Conservation (phyloP, 2,113 vertebrate genomes). For the Crotalus helleri region DNA sequence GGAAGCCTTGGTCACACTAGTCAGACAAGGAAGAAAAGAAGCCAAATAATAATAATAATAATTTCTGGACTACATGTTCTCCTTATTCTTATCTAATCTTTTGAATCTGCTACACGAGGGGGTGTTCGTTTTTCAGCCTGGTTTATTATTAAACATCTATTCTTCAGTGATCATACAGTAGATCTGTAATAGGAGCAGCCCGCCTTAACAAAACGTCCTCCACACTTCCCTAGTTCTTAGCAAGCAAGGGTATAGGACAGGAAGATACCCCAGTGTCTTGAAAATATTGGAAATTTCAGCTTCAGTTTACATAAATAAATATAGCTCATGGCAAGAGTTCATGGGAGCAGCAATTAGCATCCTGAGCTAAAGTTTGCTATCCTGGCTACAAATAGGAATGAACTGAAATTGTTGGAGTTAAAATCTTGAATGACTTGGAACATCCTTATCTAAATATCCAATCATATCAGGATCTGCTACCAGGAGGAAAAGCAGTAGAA, state of each 20-base stretch:
- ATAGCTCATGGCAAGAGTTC: not conserved
- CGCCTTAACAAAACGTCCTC: not conserved
- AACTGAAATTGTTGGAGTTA: not conserved
- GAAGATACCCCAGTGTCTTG: not conserved
- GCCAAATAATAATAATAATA: no score
- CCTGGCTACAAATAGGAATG: not conserved
- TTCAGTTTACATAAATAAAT: not conserved
- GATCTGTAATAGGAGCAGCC: not conserved
- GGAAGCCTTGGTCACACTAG: not conserved
- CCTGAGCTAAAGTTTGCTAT: not conserved
- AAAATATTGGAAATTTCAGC: not conserved
- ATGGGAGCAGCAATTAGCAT: not conserved
- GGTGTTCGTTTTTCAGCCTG: not conserved
- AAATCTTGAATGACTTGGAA: not conserved
- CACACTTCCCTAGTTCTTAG: not conserved
- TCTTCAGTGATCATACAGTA: not conserved
- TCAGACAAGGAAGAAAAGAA: not conserved
- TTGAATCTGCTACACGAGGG: not conserved
- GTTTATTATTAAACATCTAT: not conserved
- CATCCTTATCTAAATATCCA: not conserved
- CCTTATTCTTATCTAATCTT: not conserved
- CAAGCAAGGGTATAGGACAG: not conserved
- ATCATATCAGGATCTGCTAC: not conserved
- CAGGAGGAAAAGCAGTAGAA: not conserved
- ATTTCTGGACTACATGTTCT: not conserved